Evolutionary conservation across 1,140 invertebrate genomes (phyloP), one percentile per base, ranked within the genome.

Genomic region (Cherax destructor): DNA sequence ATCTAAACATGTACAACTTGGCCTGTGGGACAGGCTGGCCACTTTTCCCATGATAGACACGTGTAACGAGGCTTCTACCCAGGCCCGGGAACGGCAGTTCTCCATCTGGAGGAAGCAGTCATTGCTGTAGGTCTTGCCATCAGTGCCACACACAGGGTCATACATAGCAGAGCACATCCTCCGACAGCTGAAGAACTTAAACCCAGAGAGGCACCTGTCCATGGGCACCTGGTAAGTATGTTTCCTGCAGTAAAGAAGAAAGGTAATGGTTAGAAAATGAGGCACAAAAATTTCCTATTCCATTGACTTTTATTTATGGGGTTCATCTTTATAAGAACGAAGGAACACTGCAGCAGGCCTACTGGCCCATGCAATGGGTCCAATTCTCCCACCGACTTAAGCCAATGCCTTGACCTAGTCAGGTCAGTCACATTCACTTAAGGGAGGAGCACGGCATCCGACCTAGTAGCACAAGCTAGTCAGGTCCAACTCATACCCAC

Each of bases 141-240:
- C 97, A 65, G 97, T 96, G 61, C 93, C 93, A 93, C 98, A 99
- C n/a, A 99, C 97, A 0, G 98, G 97, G 88, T 94, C 94, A 95
- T 97, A 98, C 95, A 98, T 97, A 21, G 95, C 95, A 16, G 97
- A 97, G 95, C 98, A 99, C 93, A 97, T 97, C 13, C 88, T 84
- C 49, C 93, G 92, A 88, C 94, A 94, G 41, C 78, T 74, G 83
- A 92, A 76, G 87, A 92, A 92, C 83, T 87, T 91, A 65, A 93
- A 91, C 16, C 91, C 89, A 16, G 72, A 56, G 16, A 93, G 95
- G 94, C 97, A 98, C 94, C 97, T 97, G 10, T 97, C 97, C 95
- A 98, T 97, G 0, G 98, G 98, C 56, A 98, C 97, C 94, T 98
- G 97, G 94, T 98, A 98, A 10, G 98, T 97, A 94, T 98, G 97